phyloP scores from a whole-genome alignment of 2,113 vertebrate genomes.

The Anarhynchus alexandrinus region DNA sequence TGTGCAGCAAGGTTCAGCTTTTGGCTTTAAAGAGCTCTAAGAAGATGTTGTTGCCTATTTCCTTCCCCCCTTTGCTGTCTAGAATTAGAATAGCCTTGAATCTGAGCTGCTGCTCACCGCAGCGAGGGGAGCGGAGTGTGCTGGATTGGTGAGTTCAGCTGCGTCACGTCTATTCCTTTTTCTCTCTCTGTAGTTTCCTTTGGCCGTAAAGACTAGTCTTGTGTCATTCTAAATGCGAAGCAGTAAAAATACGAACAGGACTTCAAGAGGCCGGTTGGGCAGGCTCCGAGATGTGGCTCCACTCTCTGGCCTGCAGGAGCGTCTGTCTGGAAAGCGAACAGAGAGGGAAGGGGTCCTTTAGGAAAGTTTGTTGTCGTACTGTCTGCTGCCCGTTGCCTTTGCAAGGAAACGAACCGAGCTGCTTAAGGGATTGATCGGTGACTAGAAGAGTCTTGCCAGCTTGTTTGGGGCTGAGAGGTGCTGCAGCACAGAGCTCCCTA shows the following conservation, averaged over 20 bases:
- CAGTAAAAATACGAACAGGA: not conserved
- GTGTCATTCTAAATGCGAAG: fast-evolving
- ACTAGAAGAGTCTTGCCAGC: not conserved
- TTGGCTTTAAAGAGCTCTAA: not conserved
- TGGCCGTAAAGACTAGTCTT: not conserved
- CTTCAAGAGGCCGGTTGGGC: not conserved
- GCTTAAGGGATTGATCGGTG: not conserved
- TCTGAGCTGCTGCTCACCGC: not conserved
- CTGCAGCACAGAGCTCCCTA: not conserved
- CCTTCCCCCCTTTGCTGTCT: not conserved
- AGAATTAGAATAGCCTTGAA: not conserved
- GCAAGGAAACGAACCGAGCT: not conserved
- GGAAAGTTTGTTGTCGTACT: not conserved
- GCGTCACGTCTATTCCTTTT: not conserved
- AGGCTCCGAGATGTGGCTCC: not conserved
- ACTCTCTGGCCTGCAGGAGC: not conserved
- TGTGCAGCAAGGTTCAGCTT: not conserved
- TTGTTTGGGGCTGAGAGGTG: not conserved
- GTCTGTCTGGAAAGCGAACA: fast-evolving
- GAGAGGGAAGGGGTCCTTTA: not conserved
- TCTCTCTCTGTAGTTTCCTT: not conserved
- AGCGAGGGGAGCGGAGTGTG: fast-evolving
- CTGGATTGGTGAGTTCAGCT: not conserved
- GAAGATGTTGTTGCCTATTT: not conserved
- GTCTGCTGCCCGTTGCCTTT: not conserved